Evolutionary conservation across 2,888 invertebrate species (phyloP), one percentile per base, ranked within the genome.

Genomic region (Drosophila algonquin): DNA sequence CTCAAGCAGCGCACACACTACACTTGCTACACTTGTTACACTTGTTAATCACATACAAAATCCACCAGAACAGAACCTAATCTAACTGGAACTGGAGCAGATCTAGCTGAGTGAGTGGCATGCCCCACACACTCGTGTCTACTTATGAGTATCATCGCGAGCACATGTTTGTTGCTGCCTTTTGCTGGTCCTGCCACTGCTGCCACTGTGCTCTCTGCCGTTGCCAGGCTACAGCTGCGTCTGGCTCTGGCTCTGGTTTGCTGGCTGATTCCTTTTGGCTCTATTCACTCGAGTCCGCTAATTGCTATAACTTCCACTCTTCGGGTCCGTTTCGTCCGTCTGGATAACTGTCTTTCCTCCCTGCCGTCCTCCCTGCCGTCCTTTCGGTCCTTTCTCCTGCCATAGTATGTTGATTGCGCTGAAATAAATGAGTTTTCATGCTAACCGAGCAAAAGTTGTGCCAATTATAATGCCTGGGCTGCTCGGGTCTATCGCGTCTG

Each of bases 381-480:
- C n/a, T 16, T 18, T 18, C 18, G 18, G 14, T 21, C 18, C 12
- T 32, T 21, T 40, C n/a, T 51, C n/a, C 57, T 44, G 54, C 30
- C 57, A 32, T 54, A n/a, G 40, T n/a, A 51, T 54, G 63, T 56
- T 71, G 63, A 72, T 53, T 72, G 73, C 53, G 47, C 47, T 54
- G 46, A 61, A 81, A 64, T 80, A 65, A 81, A 82, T 69, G 56
- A 73, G 64, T 67, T 76, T 61, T 75, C 82, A 67, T 80, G 85
- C 75, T 53, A 69, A 70, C 68, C 57, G 56, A 46, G 55, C 45
- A 76, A 56, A 60, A 81, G 63, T 73, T 74, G 61, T 52, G 72
- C 68, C 68, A 78, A 79, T 79, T 81, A 79, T 58, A 72, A 54
- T 50, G 52, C 51, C 21, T 45, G 27, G 32, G 54, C 32, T 45